Evolutionary conservation across 1,140 invertebrate genomes (phyloP), one percentile per base, ranked within the genome.

Genomic region (Uloborus diversus): DNA sequence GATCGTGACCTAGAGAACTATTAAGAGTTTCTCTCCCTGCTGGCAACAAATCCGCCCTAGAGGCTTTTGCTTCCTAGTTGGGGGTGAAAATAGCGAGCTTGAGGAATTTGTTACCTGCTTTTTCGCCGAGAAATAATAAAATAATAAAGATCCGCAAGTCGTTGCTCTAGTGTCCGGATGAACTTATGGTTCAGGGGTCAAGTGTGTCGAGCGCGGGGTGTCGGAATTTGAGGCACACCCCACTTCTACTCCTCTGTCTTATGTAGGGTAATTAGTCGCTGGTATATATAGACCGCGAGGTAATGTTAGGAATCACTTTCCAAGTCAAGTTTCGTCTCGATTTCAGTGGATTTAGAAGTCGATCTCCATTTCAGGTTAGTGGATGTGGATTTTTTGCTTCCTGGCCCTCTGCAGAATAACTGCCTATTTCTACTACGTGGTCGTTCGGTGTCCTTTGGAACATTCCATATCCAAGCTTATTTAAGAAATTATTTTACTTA

Each of bases 101-200:
- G 37, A 71, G 32, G 27, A 42, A 66, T 42, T n/a, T 17, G 20
- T 28, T 27, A 30, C 13, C 32, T 42, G 37, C 37, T 42, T 42
- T n/a, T 2, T 17, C 37, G 37, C 2, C 37, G n/a, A n/a, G n/a
- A n/a, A n/a, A n/a, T n/a, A n/a, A n/a, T n/a, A 42, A 42, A 42
- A 13, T 17, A 9, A 17, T 42, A 13, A 42, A 9, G 37, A 9
- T 42, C 9, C 9, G 37, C 17, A 17, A 13, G 65, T 51, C 37
- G 23, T 33, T 69, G 61, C 73, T 51, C 56, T 14, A 37, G 61
- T 65, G 51, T 79, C 76, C 76, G 76, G 76, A 65, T 79, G 76
- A 68, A 79, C 76, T 68, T 32, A 61, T 61, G 76, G 76, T 69
- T 79, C 76, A 79, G 30, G 76, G 76, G 76, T 79, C 76, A 79